Evolutionary conservation across 2,888 invertebrate genomes (phyloP).

Genomic region (Agrotis clavis): DNA sequence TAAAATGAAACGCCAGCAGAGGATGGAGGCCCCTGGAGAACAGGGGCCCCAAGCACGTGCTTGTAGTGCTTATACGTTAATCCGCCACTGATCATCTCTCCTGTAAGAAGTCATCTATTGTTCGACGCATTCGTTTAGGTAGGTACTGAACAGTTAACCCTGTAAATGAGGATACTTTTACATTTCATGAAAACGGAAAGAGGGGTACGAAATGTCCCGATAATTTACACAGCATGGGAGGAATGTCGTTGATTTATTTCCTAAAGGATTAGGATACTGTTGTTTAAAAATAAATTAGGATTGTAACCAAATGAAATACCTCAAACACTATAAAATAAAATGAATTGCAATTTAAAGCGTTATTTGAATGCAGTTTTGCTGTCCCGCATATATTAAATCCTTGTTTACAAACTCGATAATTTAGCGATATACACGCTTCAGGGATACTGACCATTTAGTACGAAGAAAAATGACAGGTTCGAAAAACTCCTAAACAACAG

Average conservation of each 20-base stretch:
- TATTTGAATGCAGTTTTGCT: slow-evolving; percentile 13
- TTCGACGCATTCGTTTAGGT: slow-evolving; percentile 72
- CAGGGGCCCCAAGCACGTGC: too few relatives aligned
- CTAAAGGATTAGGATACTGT: background rate
- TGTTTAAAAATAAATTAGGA: slow-evolving; percentile 24
- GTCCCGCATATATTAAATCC: slow-evolving; percentile 26
- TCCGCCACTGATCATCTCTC: too few relatives aligned
- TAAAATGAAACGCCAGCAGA: too few relatives aligned
- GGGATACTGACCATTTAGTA: slow-evolving; percentile 4
- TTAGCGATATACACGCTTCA: slow-evolving; percentile 30
- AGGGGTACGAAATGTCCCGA: slow-evolving; percentile 36
- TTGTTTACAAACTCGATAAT: slow-evolving; percentile 44
- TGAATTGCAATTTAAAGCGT: background rate
- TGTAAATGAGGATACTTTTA: slow-evolving; percentile 44
- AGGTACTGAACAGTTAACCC: slow-evolving; percentile 71
- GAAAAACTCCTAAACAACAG: slow-evolving; percentile 47
- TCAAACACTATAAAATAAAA: background rate
- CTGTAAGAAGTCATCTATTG: slow-evolving; percentile 82
- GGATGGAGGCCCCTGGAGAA: too few relatives aligned
- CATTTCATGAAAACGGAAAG: slow-evolving; percentile 3
- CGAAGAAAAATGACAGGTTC: slow-evolving; percentile 26
- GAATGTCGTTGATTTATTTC: background rate
- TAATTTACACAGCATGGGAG: background rate
- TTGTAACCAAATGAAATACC: slow-evolving; percentile 21
- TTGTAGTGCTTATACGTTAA: too few relatives aligned